Evolutionary conservation across 2,888 invertebrate genomes (phyloP).

Genomic region (Eristalis pertinax): DNA sequence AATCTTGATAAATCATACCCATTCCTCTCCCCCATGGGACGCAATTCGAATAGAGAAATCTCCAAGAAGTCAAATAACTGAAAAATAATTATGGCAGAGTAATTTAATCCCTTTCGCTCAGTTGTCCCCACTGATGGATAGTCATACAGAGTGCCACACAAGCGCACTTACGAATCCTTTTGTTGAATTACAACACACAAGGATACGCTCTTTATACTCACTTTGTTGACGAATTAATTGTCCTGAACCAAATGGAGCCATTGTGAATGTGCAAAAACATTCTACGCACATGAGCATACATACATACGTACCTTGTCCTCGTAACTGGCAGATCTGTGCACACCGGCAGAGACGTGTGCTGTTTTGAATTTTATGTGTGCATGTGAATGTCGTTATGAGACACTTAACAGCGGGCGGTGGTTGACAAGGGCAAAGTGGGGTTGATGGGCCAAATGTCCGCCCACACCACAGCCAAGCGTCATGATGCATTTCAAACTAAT

Average conservation of each 20-base stretch:
- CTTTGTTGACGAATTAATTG: conserved; percentile 71
- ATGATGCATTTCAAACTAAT: conserved; percentile 69
- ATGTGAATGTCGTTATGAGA: conserved; percentile 28
- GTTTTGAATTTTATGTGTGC: conserved; percentile 24
- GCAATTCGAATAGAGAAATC: not conserved
- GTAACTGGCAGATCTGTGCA: conserved; percentile 14
- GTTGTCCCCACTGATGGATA: conserved; percentile 35
- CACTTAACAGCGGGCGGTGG: conserved; percentile 27
- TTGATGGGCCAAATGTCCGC: conserved; percentile 12
- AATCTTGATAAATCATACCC: not conserved
- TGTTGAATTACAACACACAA: conserved; percentile 64
- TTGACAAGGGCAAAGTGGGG: conserved; percentile 36
- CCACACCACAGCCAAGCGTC: not conserved
- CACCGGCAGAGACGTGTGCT: conserved; percentile 23
- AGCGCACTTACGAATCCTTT: conserved; percentile 21
- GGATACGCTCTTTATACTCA: conserved; percentile 41
- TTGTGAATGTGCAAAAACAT: conserved; percentile 24
- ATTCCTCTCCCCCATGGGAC: not conserved
- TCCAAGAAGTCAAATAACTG: conserved; percentile 60
- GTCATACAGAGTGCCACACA: not conserved
- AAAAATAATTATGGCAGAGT: conserved; percentile 66
- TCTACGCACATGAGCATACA: conserved; percentile 5
- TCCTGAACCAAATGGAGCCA: conserved; percentile 61
- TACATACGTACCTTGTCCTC: not conserved
- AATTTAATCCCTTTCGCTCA: conserved; percentile 51